Evolutionary conservation across 1,140 invertebrate species (phyloP).

Genomic region (Macrobrachium nipponense): DNA sequence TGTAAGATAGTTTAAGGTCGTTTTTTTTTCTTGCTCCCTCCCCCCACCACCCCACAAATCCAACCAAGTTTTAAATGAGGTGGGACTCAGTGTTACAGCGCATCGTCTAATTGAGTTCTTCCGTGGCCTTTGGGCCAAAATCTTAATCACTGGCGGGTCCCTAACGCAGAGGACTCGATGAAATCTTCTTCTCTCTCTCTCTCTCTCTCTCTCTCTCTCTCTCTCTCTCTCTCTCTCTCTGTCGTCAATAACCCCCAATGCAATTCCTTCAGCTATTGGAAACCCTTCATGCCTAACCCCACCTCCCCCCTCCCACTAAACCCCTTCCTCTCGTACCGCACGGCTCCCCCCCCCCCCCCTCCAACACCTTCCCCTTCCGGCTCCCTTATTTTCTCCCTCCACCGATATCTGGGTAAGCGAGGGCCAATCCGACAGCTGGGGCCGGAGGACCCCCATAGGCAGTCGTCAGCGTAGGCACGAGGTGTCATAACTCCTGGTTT

Average conservation of each 20-base stretch:
- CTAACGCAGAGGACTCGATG: too few species aligned
- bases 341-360: background rate
- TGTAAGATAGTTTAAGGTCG: too few species aligned
- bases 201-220: conserved; percentile 28
- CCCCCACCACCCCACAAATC: too few species aligned
- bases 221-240: conserved; percentile 14
- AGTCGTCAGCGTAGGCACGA: conserved; percentile 50
- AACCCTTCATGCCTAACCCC: background rate
- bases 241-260: too few species aligned
- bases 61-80: too few species aligned
- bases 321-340: background rate
- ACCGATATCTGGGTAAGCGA: background rate
- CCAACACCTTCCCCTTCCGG: background rate
- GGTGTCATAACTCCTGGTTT: conserved; percentile 58
- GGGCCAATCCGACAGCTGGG: background rate
- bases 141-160: too few species aligned
- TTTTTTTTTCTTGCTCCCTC: too few species aligned
- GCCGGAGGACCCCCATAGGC: background rate
- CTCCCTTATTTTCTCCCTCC: background rate
- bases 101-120: too few species aligned
- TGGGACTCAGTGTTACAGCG: too few species aligned
- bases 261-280: background rate
- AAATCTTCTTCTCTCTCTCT: conserved; percentile 1
- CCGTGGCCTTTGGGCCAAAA: too few species aligned
- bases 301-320: background rate